These are phyloP conservation scores for Rhingia campestris DNA, from an alignment of 2,888 invertebrate genomes.

Conservation along the genomic window DNA sequence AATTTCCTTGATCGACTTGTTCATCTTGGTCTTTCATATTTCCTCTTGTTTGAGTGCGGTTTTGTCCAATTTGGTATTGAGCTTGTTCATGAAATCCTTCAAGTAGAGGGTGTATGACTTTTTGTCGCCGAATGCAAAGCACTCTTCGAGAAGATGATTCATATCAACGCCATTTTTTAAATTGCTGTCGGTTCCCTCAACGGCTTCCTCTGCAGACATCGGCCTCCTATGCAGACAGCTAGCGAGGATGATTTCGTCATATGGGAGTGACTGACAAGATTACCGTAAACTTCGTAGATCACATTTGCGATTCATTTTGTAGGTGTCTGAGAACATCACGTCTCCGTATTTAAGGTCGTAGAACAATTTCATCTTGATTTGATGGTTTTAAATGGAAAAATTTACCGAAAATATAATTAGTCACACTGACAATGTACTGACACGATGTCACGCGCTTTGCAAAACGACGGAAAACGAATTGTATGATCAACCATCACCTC, in stretches of 20 bases:
- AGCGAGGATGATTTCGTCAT: slow-evolving; percentile 89
- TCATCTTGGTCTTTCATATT: slow-evolving; percentile 94
- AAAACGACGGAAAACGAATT: slow-evolving; percentile 79
- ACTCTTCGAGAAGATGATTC: slow-evolving; percentile 94
- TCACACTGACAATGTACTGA: slow-evolving; percentile 72
- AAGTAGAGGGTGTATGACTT: slow-evolving; percentile 95
- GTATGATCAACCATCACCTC: too few relatives aligned
- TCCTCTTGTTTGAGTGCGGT: slow-evolving; percentile 92
- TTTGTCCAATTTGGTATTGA: slow-evolving; percentile 91
- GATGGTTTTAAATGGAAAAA: slow-evolving; percentile 45
- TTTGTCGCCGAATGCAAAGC: slow-evolving; percentile 93
- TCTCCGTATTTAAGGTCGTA: slow-evolving; percentile 98
- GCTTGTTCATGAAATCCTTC: slow-evolving; percentile 98
- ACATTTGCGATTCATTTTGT: slow-evolving; percentile 97
- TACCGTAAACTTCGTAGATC: slow-evolving; percentile 96
- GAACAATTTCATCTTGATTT: slow-evolving; percentile 93
- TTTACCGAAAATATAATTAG: slow-evolving; percentile 68
- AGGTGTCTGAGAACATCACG: slow-evolving; percentile 99
- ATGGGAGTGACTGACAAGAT: slow-evolving; percentile 88
- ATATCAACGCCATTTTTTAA: slow-evolving; percentile 95
- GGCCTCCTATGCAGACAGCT: slow-evolving; percentile 98
- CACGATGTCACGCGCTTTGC: slow-evolving; percentile 76
- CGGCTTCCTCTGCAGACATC: slow-evolving; percentile 95
- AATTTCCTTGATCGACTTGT: slow-evolving; percentile 96
- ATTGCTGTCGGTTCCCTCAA: slow-evolving; percentile 89